Base-by-base conservation (phyloP, 2,797 vertebrate species). In the Austrolebias charrua region DNA sequence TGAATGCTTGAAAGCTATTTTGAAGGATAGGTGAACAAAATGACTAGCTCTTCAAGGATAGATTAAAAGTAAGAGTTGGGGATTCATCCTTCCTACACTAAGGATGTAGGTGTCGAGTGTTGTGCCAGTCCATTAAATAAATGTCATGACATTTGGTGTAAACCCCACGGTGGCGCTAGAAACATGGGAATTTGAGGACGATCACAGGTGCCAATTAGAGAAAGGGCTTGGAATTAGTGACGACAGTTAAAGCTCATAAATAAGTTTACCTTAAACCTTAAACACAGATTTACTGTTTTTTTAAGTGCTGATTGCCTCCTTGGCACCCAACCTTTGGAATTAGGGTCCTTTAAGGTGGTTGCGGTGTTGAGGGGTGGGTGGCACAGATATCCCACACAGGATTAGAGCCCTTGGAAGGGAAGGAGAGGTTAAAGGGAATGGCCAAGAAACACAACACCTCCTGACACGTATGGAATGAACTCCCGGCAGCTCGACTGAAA, bases 391-490 rank as follows among this genome's bases (percentile, higher is more conserved):
- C 78, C 65, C 73, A 82, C 68, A 66, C 77, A 84, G 85, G 88
- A 90, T 89, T 88, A 85, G 72, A 75, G 66, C 38, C 63, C 60
- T 47, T 84, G 69, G 73, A 74, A 75, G 55, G 54, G 63, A 20
- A 61, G 60, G 49, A 62, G 31, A 65, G 63, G 66, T 66, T 60
- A 49, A 67, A 80, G 76, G 82, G 88, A 84, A 89, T 90, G 81
- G 77, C 81, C 85, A 80, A 71, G 86, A 91, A 91, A 92, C 58
- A 42, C 69, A 78, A 88, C 75, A 84, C 86, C 40, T 4, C 73
- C 66, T 83, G 83, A 86, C 86, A 89, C 50, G 6, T 85, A 90
- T 86, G 88, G 82, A 90, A 86, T 84, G 77, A 78, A 84, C 66
- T 75, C 53, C 67, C 70, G 58, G 71, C 73, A 55, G 63, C 60